A percentile compares a stretch with the other conserved stretches of the same genome.
These are phyloP conservation scores for Ammospiza maritima DNA, from an alignment of 2,797 vertebrate genomes.

Conservation along the genomic window DNA sequence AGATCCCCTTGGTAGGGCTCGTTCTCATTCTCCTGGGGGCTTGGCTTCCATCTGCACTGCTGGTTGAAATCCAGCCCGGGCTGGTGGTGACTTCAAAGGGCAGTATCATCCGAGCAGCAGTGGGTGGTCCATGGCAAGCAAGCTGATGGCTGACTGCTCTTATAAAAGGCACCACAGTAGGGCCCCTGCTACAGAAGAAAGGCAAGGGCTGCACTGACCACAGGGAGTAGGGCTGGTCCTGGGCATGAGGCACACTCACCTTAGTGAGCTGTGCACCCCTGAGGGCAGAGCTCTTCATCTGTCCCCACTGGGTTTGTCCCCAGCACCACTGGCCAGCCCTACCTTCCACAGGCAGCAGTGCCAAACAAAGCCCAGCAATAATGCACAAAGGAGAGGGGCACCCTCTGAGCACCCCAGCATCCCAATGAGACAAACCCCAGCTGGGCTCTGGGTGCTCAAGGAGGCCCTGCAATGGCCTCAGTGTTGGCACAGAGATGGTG, in stretches of 20 bases:
- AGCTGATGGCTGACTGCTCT: not conserved
- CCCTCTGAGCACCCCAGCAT: not conserved
- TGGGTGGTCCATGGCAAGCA: constrained; percentile 27
- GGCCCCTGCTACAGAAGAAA: constrained; percentile 19
- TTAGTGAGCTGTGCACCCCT: not conserved
- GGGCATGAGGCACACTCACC: not conserved
- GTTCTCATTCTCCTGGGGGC: constrained; percentile 54
- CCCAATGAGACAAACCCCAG: not conserved
- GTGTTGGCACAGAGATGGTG: accelerated
- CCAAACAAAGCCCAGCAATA: not conserved
- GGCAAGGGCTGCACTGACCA: accelerated
- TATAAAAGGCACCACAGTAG: constrained; percentile 43
- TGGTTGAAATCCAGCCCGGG: constrained; percentile 53
- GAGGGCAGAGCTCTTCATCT: not conserved
- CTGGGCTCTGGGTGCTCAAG: not conserved
- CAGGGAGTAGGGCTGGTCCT: not conserved
- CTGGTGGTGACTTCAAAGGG: constrained; percentile 59
- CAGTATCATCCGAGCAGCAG: constrained; percentile 49
- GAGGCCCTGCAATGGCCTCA: not conserved
- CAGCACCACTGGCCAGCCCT: not conserved
- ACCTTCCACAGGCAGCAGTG: not conserved
- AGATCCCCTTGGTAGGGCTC: constrained; percentile 36
- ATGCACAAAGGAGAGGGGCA: not conserved
- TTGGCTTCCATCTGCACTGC: constrained; percentile 55
- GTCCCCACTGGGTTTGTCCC: not conserved